These are phyloP conservation scores for Pseudobourletiella spinata DNA, from an alignment of 1,140 invertebrate species.

Conservation along the genomic window DNA sequence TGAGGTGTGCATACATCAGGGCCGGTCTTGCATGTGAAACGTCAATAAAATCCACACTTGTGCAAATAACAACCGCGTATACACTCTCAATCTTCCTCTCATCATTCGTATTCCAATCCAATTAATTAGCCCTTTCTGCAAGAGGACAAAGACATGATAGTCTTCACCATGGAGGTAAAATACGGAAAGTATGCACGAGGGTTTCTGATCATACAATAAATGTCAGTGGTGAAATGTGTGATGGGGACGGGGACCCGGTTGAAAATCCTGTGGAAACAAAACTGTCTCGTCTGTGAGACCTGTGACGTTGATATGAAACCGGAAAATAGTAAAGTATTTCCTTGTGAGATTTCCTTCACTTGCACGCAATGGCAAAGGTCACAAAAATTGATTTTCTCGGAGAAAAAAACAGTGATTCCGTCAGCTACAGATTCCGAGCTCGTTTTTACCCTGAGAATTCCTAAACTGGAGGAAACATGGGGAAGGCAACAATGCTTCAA, in stretches of 20 bases:
- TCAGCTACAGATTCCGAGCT: background rate
- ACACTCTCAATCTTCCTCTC: conserved; percentile 22
- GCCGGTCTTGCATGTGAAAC: conserved; percentile 16
- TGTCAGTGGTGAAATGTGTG: background rate
- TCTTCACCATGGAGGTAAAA: background rate
- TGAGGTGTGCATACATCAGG: too few relatives aligned
- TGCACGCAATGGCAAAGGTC: too few relatives aligned
- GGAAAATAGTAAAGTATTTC: too few relatives aligned
- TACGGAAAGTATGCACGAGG: too few relatives aligned
- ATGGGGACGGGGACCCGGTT: background rate
- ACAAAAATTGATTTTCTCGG: too few relatives aligned
- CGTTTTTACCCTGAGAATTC: background rate
- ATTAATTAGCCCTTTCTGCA: conserved; percentile 24
- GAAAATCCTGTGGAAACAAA: background rate
- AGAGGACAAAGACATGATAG: background rate
- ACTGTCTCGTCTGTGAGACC: background rate
- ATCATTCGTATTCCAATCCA: conserved; percentile 28
- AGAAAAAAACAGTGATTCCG: too few relatives aligned
- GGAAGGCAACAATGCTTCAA: background rate
- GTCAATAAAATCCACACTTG: conserved; percentile 8
- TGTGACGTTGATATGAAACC: background rate
- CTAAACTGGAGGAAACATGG: background rate
- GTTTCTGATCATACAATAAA: background rate
- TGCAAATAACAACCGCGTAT: conserved; percentile 4
- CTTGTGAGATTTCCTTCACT: too few relatives aligned